Conservation (phyloP, 2,113 vertebrate species). For the Neogobius melanostomus region DNA sequence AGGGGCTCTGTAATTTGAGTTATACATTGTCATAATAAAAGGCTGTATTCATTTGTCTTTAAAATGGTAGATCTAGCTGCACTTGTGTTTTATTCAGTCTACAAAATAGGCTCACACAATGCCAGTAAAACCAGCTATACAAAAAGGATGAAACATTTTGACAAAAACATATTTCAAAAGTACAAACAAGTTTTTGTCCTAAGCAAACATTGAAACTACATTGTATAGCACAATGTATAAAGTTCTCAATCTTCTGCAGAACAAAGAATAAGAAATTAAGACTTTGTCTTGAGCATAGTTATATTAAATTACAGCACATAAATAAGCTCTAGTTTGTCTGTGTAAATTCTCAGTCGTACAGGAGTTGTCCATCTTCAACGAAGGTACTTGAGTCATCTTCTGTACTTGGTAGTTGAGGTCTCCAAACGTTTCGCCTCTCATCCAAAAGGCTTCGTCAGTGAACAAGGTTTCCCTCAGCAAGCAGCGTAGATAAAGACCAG, state of each 20-base stretch:
- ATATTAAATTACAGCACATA: constrained; percentile 75
- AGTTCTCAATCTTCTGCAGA: constrained; percentile 67
- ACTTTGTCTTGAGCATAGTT: constrained; percentile 69
- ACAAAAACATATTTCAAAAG: constrained; percentile 76
- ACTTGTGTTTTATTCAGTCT: constrained; percentile 77
- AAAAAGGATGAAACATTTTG: constrained; percentile 76
- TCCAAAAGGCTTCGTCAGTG: no score
- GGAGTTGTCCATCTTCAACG: no score
- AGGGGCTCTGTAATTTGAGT: not conserved
- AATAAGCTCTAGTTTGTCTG: constrained; percentile 68
- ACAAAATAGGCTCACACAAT: constrained; percentile 78
- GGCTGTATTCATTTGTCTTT: not conserved
- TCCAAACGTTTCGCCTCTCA: no score
- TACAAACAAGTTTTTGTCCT: constrained; percentile 72
- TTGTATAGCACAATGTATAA: constrained; percentile 81
- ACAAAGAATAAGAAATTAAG: constrained; percentile 78
- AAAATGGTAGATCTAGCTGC: constrained; percentile 35
- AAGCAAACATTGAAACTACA: constrained; percentile 79
- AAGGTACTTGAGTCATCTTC: no score
- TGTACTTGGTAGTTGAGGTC: no score
- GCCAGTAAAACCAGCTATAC: constrained; percentile 77
- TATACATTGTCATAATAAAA: not conserved
- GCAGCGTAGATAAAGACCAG: no score
- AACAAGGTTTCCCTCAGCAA: no score
- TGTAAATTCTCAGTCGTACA: no score